Base-by-base conservation (phyloP, 2,113 vertebrate genomes). In the Rattus norvegicus region DNA sequence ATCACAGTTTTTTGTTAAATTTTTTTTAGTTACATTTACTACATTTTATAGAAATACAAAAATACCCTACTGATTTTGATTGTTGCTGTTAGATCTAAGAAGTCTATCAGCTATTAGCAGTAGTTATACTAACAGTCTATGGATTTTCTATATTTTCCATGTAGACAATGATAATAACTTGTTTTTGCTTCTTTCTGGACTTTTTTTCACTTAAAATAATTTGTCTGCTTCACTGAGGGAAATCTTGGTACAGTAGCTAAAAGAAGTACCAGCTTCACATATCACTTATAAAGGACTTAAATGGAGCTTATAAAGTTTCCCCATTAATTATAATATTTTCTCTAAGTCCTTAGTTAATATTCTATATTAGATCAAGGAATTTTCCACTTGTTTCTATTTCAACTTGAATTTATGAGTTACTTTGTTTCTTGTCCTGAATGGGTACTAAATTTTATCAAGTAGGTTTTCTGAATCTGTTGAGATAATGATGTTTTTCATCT, bases 381-480 rank as follows among this genome's bases (percentile, higher is more conserved):
- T 86, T 70, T 75, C 14, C 43, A 94, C 6, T 26, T 79, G 16
- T 84, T 83, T 30, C 47, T 67, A 84, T 73, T 88, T 75, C 63
- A 79, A 14, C 79, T 43, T 91, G 39, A 94, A 77, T 77, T 81
- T 70, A 17, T 86, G 26, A 39, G 86, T 93, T 93, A 56, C 59
- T 92, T 93, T 75, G 26, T 49, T 88, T 96, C 89, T 80, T 22
- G 77, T n/a, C 26, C 70, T 84, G 16, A 61, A 77, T 84, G 4
- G 14, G 30, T 75, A 93, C 52, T 94, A 7, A 84, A 95, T 75
- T 93, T 92, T 80, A 63, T 84, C 75, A 75, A 81, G 69, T 92
- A 49, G 81, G 73, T 91, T 87, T 93, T 93, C 30, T 80, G 19
- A 92, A 95, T 76, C 28, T 80, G 20, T 95, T 90, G 22, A 88